Evolutionary conservation across 2,113 vertebrate genomes (phyloP).

Genomic region (Thymallus thymallus): DNA sequence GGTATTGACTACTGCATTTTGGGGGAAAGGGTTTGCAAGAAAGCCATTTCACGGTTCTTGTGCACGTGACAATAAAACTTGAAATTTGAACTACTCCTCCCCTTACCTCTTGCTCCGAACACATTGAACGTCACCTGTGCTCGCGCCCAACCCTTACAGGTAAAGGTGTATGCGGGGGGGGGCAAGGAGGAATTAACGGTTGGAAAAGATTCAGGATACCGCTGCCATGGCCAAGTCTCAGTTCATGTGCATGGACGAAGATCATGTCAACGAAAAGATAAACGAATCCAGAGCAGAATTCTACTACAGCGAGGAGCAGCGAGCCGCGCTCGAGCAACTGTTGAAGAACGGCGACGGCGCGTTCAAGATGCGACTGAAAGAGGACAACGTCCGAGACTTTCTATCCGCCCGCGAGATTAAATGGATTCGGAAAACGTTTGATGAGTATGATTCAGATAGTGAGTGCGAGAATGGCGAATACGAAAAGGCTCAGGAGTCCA

Average conservation of each 20-base stretch:
- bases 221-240: slow-evolving; percentile 89
- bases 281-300: slow-evolving; percentile 82
- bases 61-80: too few relatives aligned
- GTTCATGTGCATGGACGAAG: slow-evolving; percentile 85
- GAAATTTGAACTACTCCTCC: background rate
- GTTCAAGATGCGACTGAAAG: slow-evolving; percentile 77
- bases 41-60: too few relatives aligned
- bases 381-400: slow-evolving; percentile 82
- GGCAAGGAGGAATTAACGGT: slow-evolving; percentile 3
- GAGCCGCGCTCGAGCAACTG: slow-evolving; percentile 84
- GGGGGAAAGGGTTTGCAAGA: too few relatives aligned
- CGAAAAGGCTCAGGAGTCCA: slow-evolving; percentile 57
- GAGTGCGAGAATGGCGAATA: slow-evolving; percentile 58
- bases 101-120: background rate
- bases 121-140: slow-evolving; percentile 23
- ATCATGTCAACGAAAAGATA: slow-evolving; percentile 85
- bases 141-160: slow-evolving; percentile 31
- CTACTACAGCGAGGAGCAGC: slow-evolving; percentile 94
- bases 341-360: slow-evolving; percentile 79
- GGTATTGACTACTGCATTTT: too few relatives aligned
- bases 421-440: slow-evolving; percentile 73
- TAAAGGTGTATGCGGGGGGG: slow-evolving; percentile 2
- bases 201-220: slow-evolving; percentile 2
- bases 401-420: slow-evolving; percentile 81
- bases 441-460: slow-evolving; percentile 67